Evolutionary conservation across 2,113 vertebrate species (phyloP).

Genomic region (Sphyrna mokarran): DNA sequence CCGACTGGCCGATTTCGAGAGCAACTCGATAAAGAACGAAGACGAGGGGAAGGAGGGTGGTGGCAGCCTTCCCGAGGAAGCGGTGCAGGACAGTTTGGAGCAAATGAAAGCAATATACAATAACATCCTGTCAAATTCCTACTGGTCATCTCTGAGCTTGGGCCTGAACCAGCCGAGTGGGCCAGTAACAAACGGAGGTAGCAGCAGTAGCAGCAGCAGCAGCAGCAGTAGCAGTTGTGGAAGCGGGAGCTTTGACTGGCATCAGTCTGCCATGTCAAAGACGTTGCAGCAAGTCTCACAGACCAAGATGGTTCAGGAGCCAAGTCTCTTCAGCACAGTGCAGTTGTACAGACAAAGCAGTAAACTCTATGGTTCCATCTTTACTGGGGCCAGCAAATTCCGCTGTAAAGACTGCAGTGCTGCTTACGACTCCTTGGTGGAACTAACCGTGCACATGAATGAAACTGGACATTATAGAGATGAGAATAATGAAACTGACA

Average conservation of each 20-base stretch:
- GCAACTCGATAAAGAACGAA: constrained; percentile 84
- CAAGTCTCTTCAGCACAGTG: constrained; percentile 94
- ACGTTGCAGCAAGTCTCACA: constrained; percentile 91
- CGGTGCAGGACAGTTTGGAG: constrained; percentile 82
- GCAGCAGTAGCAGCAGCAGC: constrained; percentile 75
- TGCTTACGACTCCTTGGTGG: constrained; percentile 91
- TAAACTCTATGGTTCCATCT: constrained; percentile 95
- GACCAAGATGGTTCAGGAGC: constrained; percentile 73
- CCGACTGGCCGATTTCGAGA: constrained; percentile 93
- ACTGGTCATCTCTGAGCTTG: constrained; percentile 91
- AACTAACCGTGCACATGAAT: constrained; percentile 97
- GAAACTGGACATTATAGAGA: constrained; percentile 95
- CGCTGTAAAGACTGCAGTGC: constrained; percentile 97
- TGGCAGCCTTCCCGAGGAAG: constrained; percentile 65
- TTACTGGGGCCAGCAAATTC: constrained; percentile 97
- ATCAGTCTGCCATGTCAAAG: constrained; percentile 94
- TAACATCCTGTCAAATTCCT: constrained; percentile 96
- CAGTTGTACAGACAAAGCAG: constrained; percentile 96
- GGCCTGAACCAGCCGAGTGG: constrained; percentile 76
- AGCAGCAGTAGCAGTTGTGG: constrained; percentile 93
- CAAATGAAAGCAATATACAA: constrained; percentile 99
- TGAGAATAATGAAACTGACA: constrained; percentile 92
- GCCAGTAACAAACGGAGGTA: constrained; percentile 67
- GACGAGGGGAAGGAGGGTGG: constrained; percentile 81
- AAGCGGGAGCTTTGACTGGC: constrained; percentile 93